Percentiles rank a stretch among this genome's conserved stretches.
These are phyloP conservation scores for Luperina nickerlii DNA, from an alignment of 2,888 invertebrate species.

Conservation along the genomic window DNA sequence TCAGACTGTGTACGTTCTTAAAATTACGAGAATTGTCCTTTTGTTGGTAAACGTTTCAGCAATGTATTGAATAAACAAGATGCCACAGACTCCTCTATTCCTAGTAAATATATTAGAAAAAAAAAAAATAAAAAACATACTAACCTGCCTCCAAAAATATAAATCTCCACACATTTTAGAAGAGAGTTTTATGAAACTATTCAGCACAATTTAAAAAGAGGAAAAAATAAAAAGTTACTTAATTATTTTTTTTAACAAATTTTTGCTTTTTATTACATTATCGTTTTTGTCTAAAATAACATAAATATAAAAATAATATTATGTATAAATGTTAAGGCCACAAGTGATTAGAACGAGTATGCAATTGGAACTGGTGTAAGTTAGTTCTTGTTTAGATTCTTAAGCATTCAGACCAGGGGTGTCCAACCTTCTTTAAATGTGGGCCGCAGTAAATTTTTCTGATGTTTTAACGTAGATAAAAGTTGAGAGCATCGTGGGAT, in stretches of 20 bases:
- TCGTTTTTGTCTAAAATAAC: neutral
- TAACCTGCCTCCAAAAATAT: conserved; percentile 60
- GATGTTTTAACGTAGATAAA: neutral
- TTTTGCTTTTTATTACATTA: neutral
- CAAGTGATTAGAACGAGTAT: neutral
- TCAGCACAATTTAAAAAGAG: neutral
- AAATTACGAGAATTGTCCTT: no score
- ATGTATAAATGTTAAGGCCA: neutral
- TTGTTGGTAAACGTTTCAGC: no score
- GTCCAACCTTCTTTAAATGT: neutral
- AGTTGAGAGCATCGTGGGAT: neutral
- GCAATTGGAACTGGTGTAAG: neutral
- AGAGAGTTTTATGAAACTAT: neutral
- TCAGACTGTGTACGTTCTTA: no score
- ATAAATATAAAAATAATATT: neutral
- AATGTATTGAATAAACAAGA: no score
- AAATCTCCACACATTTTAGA: conserved; percentile 35
- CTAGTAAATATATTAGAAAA: neutral
- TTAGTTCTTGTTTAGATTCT: neutral
- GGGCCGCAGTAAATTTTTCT: neutral
- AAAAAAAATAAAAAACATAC: conserved; percentile 1
- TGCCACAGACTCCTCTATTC: neutral
- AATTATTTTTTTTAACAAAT: neutral
- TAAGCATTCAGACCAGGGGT: neutral
- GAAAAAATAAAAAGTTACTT: neutral